Percentiles rank a stretch among this genome's conserved stretches.
These are phyloP conservation scores for Eristalis pertinax DNA, from an alignment of 2,888 invertebrate species.

Conservation along the genomic window DNA sequence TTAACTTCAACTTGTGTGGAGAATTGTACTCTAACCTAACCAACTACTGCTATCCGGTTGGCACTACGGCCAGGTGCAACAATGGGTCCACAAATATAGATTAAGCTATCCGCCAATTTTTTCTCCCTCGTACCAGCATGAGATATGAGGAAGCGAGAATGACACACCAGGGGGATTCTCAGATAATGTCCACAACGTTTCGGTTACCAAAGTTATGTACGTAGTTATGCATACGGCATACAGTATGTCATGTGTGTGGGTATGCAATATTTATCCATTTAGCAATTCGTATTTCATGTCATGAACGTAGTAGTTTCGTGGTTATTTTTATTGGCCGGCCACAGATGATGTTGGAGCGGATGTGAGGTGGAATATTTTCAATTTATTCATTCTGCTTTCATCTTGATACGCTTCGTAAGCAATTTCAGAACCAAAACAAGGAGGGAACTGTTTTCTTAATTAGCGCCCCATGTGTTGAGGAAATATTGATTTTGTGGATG, in stretches of 20 bases:
- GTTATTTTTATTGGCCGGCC: conserved; percentile 1
- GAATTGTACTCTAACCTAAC: conserved; percentile 56
- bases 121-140: neutral
- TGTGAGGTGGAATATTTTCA: neutral
- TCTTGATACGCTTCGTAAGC: neutral
- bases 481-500: conserved; percentile 5
- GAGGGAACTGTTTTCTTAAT: conserved; percentile 1
- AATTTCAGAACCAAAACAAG: neutral
- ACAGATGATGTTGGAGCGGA: neutral
- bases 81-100: conserved; percentile 52
- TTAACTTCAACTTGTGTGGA: conserved; percentile 49
- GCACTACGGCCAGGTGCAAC: conserved; percentile 46
- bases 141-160: conserved; percentile 22
- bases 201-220: neutral
- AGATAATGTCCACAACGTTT: conserved; percentile 50
- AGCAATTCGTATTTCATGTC: conserved; percentile 3
- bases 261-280: conserved; percentile 32
- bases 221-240: neutral
- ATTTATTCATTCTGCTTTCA: neutral
- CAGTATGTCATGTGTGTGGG: neutral
- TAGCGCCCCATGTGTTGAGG: neutral
- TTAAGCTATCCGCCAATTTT: conserved; percentile 29
- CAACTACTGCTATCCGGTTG: conserved; percentile 39
- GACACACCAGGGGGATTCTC: conserved; percentile 13
- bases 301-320: neutral